A percentile compares a stretch with the other conserved stretches of the same genome.
phyloP scores from a whole-genome alignment of 2,797 vertebrate genomes.

The Anguilla anguilla region DNA sequence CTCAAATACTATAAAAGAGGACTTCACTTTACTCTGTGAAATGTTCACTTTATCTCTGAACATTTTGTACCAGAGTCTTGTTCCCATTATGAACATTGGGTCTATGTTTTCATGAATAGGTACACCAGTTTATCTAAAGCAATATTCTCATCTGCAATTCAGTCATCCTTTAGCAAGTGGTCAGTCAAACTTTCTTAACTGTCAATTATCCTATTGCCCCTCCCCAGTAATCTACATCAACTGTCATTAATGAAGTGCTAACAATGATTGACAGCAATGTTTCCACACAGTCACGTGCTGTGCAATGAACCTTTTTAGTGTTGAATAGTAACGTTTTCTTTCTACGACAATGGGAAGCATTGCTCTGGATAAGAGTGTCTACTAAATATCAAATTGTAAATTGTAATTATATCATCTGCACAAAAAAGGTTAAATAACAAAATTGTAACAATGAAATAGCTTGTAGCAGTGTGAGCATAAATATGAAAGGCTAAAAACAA shows the following conservation, averaged over 20 bases:
- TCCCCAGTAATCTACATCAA: neutral
- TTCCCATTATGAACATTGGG: neutral
- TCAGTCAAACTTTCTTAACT: neutral
- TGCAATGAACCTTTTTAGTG: neutral
- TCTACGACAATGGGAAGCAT: neutral
- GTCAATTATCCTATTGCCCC: neutral
- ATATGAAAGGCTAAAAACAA: too few relatives aligned
- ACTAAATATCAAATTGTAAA: neutral
- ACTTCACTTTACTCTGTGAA: neutral
- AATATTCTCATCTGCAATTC: neutral
- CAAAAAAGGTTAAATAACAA: neutral
- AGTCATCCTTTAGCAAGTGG: neutral
- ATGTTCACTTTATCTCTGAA: neutral
- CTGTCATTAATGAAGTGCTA: neutral
- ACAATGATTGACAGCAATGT: neutral
- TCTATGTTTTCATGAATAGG: neutral
- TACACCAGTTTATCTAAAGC: neutral
- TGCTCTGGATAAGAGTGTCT: neutral
- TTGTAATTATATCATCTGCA: neutral
- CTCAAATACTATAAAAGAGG: neutral
- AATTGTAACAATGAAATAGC: neutral
- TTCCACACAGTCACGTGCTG: neutral
- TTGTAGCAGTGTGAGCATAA: neutral
- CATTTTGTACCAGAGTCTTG: neutral
- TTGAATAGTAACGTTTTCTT: neutral